A percentile compares a stretch with the other conserved stretches of the same genome.
These are phyloP conservation scores for Lithophane ornitopus DNA, from an alignment of 2,888 invertebrate species.

Conservation along the genomic window DNA sequence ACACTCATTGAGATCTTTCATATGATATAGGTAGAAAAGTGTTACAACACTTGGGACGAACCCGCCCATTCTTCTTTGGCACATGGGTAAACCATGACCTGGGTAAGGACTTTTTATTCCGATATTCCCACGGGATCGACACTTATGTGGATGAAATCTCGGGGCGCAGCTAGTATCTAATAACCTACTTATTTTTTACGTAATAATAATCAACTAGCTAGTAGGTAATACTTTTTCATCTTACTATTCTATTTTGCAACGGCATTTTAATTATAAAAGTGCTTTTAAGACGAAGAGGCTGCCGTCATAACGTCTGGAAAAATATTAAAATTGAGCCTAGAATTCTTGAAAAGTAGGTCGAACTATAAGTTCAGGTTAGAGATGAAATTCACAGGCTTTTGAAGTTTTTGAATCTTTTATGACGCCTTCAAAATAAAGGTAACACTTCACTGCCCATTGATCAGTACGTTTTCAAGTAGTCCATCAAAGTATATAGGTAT, in stretches of 20 bases:
- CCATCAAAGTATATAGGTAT: conserved; percentile 3
- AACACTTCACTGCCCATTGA: conserved; percentile 18
- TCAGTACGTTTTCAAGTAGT: conserved; percentile 10
- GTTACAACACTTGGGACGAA: no score
- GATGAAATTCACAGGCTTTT: conserved; percentile 46
- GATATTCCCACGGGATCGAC: no score
- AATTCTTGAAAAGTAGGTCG: conserved; percentile 58
- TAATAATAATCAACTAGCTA: background rate
- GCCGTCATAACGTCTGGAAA: conserved; percentile 29
- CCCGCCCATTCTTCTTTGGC: no score
- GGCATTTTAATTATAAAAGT: conserved; percentile 53
- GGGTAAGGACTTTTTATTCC: no score
- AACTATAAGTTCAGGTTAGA: conserved; percentile 48
- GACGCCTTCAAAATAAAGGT: conserved; percentile 19
- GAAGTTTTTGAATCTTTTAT: conserved; percentile 55
- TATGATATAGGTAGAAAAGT: no score
- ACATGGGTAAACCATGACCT: no score
- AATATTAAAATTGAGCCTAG: conserved; percentile 55
- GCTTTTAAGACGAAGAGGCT: conserved; percentile 35
- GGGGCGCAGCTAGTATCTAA: no score
- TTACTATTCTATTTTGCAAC: conserved; percentile 28
- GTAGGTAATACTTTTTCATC: background rate
- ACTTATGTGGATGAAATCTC: no score
- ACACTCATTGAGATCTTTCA: no score
- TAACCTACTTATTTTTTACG: background rate